These are phyloP conservation scores for Epinotia ramella DNA, from an alignment of 2,888 invertebrate species.

Conservation along the genomic window DNA sequence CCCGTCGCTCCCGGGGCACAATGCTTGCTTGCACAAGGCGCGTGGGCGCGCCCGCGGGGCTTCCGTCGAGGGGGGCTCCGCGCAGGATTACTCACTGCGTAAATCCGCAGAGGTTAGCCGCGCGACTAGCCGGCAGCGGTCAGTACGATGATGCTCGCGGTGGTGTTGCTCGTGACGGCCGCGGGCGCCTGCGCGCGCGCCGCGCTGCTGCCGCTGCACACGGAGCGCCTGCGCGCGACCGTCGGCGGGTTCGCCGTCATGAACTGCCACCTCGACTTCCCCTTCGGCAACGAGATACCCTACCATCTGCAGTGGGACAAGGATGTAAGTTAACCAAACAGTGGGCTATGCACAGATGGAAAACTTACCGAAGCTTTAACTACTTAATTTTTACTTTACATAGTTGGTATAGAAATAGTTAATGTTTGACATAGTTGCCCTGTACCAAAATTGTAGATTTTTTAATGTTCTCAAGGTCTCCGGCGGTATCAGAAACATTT, in stretches of 20 bases:
- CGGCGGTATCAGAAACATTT: too few relatives aligned
- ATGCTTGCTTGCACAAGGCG: constrained; percentile 22
- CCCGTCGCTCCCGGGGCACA: background rate
- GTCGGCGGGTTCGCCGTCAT: constrained; percentile 92
- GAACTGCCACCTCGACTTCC: constrained; percentile 95
- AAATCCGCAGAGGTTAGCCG: constrained; percentile 47
- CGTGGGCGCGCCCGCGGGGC: constrained; percentile 44
- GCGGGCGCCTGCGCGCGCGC: constrained; percentile 48
- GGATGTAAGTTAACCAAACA: constrained; percentile 86
- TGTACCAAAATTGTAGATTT: too few relatives aligned
- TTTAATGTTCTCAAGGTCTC: too few relatives aligned
- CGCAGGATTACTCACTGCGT: constrained; percentile 40
- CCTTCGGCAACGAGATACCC: constrained; percentile 93
- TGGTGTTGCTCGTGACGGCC: constrained; percentile 45
- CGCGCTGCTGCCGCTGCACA: constrained; percentile 73
- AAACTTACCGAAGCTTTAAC: too few relatives aligned
- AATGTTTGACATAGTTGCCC: too few relatives aligned
- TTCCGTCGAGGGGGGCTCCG: constrained; percentile 33
- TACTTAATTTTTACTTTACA: too few relatives aligned
- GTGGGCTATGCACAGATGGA: background rate
- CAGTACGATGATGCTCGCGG: constrained; percentile 35
- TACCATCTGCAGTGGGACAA: constrained; percentile 96
- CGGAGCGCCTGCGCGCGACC: constrained; percentile 86
- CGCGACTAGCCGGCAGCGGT: constrained; percentile 46
- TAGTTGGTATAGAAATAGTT: too few relatives aligned